A percentile compares a stretch with the other conserved stretches of the same genome.
phyloP scores from a whole-genome alignment of 2,888 invertebrate species.

The Nomada flava region DNA sequence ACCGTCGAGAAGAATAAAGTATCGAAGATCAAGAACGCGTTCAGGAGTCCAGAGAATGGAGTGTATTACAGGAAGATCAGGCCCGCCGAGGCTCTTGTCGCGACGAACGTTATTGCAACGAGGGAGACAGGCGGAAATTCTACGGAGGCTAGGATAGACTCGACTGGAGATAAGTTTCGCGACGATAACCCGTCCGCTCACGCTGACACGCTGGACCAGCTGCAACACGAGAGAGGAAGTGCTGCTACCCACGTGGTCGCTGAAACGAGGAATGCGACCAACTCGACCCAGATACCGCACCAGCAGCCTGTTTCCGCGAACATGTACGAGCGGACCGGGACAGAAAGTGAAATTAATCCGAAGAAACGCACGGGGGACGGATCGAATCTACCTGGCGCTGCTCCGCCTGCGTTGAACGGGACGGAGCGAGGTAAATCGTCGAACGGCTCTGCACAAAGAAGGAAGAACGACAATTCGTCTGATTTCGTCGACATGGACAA shows the following conservation, averaged over 20 bases:
- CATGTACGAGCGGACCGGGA: slow-evolving; percentile 8
- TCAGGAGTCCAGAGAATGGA: slow-evolving; percentile 70
- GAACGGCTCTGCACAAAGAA: neutral
- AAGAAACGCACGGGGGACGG: slow-evolving; percentile 16
- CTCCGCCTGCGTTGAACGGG: neutral
- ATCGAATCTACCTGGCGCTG: neutral
- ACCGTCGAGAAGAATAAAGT: slow-evolving; percentile 80
- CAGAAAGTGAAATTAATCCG: slow-evolving; percentile 55
- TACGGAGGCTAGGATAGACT: slow-evolving; percentile 41
- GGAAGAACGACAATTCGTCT: neutral
- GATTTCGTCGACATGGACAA: neutral
- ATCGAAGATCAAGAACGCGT: slow-evolving; percentile 74
- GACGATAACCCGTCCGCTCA: slow-evolving; percentile 74
- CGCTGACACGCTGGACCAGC: slow-evolving; percentile 60
- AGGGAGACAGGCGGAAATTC: slow-evolving; percentile 41
- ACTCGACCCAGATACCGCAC: slow-evolving; percentile 72
- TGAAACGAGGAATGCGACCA: slow-evolving; percentile 67
- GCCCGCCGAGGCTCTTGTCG: slow-evolving; percentile 75
- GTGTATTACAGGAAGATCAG: slow-evolving; percentile 73
- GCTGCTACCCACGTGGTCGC: slow-evolving; percentile 64
- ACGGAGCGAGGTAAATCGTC: neutral
- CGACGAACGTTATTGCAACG: slow-evolving; percentile 74
- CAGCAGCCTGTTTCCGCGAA: slow-evolving; percentile 58
- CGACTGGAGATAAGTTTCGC: slow-evolving; percentile 52
- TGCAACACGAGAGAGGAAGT: slow-evolving; percentile 65